Evolutionary conservation across 2,113 vertebrate species (phyloP).

Genomic region (Crotalus tigris): DNA sequence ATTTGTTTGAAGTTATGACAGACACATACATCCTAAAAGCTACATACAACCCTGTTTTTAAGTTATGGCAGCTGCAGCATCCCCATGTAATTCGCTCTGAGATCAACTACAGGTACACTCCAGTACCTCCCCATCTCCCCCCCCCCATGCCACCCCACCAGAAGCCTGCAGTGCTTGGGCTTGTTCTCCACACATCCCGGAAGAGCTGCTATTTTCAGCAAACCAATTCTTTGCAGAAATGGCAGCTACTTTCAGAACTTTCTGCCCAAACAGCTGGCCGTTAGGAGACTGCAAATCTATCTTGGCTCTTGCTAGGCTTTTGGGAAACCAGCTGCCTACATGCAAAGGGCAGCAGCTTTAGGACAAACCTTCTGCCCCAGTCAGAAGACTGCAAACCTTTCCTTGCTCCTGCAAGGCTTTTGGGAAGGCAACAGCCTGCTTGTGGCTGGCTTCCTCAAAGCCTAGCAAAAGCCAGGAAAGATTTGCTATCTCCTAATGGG

Average conservation of each 20-base stretch:
- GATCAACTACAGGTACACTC: not conserved
- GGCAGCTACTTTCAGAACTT: not conserved
- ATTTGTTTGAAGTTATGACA: not conserved
- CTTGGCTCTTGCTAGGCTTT: not conserved
- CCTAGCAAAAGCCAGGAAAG: not conserved
- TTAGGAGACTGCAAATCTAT: not conserved
- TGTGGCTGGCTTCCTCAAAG: not conserved
- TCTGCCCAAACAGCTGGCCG: not conserved
- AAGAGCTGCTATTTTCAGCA: not conserved
- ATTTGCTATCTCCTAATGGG: not conserved
- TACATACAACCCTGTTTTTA: not conserved
- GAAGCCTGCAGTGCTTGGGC: not conserved
- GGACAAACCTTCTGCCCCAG: too few relatives aligned
- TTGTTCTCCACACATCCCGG: not conserved
- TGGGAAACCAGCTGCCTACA: not conserved
- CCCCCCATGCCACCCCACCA: not conserved
- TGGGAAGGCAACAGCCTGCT: not conserved
- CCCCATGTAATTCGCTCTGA: not conserved
- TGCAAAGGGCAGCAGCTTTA: too few relatives aligned
- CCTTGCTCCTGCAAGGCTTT: too few relatives aligned
- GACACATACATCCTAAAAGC: not conserved
- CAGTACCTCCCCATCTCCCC: not conserved
- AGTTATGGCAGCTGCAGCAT: not conserved
- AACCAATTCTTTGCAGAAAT: not conserved
- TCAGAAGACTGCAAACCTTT: too few relatives aligned